Evolutionary conservation across 2,797 vertebrate genomes (phyloP).

Genomic region (Triplophysa bombifrons): DNA sequence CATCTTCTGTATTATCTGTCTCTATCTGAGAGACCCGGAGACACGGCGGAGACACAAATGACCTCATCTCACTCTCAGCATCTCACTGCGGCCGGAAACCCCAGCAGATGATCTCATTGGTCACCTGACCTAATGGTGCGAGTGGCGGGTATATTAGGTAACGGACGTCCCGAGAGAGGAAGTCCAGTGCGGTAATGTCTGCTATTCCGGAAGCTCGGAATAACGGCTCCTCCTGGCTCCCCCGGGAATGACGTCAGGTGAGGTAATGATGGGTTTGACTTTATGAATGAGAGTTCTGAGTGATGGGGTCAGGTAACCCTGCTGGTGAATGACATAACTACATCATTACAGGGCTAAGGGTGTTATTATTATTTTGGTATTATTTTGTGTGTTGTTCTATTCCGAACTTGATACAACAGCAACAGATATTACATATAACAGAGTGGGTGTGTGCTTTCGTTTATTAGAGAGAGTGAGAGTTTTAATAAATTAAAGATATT

Average conservation of each 20-base stretch:
- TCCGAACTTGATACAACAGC: background rate
- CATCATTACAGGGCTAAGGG: background rate
- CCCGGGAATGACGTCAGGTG: conserved; percentile 54
- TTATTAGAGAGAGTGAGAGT: background rate
- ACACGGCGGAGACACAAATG: conserved; percentile 43
- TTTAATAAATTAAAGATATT: too few relatives aligned
- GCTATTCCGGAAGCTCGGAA: conserved; percentile 53
- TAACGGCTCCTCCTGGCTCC: conserved; percentile 35
- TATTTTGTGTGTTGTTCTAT: background rate
- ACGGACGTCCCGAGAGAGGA: conserved; percentile 55
- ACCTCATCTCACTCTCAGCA: conserved; percentile 53
- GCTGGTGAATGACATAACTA: background rate
- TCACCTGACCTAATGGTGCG: conserved; percentile 60
- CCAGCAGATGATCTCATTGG: conserved; percentile 53
- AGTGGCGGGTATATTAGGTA: conserved; percentile 61
- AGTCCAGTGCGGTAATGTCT: conserved; percentile 50
- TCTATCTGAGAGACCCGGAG: conserved; percentile 24
- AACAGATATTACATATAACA: background rate
- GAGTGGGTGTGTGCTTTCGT: background rate
- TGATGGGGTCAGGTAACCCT: background rate
- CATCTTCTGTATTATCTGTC: conserved; percentile 38
- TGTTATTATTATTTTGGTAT: background rate
- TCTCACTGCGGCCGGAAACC: conserved; percentile 59
- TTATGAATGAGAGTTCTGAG: conserved; percentile 56
- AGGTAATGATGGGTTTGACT: conserved; percentile 48